Conservation (phyloP, 2,113 vertebrate genomes). For the Dipodomys merriami region DNA sequence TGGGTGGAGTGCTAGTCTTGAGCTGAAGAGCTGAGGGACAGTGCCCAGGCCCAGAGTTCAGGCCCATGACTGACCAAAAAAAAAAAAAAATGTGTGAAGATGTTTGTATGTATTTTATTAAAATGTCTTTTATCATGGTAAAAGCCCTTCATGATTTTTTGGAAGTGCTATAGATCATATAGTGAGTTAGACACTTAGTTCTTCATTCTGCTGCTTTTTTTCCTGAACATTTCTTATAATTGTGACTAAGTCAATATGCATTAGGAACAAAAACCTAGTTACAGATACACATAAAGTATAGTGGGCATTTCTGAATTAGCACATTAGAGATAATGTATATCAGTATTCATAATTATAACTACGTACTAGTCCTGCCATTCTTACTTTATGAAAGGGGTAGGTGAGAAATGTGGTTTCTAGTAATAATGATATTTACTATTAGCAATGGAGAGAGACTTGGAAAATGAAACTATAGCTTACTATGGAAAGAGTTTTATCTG, state of each 20-base stretch:
- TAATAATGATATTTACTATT: neutral
- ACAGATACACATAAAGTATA: neutral
- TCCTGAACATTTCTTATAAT: neutral
- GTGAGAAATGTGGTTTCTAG: neutral
- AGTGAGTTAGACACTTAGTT: neutral
- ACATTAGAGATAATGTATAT: neutral
- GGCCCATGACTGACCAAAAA: too few species aligned
- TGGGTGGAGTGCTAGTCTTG: too few species aligned
- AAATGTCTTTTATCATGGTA: neutral
- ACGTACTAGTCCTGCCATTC: neutral
- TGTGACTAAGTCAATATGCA: neutral
- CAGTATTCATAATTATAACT: neutral
- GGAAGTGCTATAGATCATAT: neutral
- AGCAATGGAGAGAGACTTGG: neutral
- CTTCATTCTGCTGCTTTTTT: slow-evolving; percentile 1
- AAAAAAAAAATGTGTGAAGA: neutral
- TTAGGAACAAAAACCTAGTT: neutral
- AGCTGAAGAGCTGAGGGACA: too few species aligned
- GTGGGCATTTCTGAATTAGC: neutral
- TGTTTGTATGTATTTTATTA: slow-evolving; percentile 35
- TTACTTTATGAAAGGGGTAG: neutral
- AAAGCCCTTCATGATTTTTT: neutral
- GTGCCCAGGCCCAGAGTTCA: too few species aligned
- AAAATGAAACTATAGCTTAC: neutral
- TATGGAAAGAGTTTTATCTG: neutral